Evolutionary conservation across 2,113 vertebrate genomes (phyloP).

Genomic region (Mixornis gularis): DNA sequence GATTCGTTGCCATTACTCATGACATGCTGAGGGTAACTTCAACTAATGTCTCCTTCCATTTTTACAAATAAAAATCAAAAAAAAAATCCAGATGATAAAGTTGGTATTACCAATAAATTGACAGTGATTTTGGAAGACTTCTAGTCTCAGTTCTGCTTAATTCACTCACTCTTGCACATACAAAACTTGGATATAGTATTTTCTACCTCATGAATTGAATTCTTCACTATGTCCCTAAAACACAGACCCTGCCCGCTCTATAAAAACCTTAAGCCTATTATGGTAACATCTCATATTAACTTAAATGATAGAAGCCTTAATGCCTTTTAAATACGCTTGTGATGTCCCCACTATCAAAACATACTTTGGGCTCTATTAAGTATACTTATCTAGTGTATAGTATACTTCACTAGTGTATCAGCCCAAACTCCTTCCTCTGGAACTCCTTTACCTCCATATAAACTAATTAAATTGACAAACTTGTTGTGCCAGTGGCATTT

Average conservation of each 20-base stretch:
- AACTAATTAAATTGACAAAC: not conserved
- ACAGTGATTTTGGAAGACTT: not conserved
- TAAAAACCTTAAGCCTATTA: not conserved
- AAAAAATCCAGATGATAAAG: not conserved
- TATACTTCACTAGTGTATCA: not conserved
- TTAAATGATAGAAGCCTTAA: not conserved
- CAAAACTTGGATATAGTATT: not conserved
- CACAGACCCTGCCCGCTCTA: not conserved
- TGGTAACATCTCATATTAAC: not conserved
- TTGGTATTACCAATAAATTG: not conserved
- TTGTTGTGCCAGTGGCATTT: not conserved
- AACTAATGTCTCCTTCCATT: not conserved
- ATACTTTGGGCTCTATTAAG: not conserved
- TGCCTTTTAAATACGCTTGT: not conserved
- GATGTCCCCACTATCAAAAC: not conserved
- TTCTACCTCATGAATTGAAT: not conserved
- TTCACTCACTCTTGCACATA: not conserved
- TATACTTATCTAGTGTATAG: not conserved
- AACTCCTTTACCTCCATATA: not conserved
- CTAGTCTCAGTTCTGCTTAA: not conserved
- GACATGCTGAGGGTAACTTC: not conserved
- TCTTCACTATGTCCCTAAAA: not conserved
- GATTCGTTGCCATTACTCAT: not conserved
- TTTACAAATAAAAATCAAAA: not conserved
- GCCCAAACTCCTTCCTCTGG: not conserved